These are phyloP conservation scores for Erinaceus europaeus DNA, from an alignment of 2,113 vertebrate species.

Conservation along the genomic window DNA sequence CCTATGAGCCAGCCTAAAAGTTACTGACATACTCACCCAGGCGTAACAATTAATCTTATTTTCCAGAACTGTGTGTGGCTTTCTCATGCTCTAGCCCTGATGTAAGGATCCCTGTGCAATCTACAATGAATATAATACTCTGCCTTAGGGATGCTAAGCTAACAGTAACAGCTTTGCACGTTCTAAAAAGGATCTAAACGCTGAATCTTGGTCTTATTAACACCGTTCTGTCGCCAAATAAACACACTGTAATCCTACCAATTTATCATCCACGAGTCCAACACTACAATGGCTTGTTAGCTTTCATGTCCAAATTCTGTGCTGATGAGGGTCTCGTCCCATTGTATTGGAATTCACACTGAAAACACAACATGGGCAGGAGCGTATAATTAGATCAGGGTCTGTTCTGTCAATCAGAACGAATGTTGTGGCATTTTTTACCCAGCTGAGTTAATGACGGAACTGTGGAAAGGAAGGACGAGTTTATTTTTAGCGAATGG, in stretches of 20 bases:
- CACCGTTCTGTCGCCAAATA: slow-evolving; percentile 27
- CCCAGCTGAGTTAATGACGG: slow-evolving; percentile 38
- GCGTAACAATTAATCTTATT: neutral
- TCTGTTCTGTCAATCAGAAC: slow-evolving; percentile 53
- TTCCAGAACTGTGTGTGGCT: neutral
- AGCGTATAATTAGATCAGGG: slow-evolving; percentile 57
- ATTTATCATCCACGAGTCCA: neutral
- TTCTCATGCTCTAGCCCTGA: neutral
- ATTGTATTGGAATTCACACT: slow-evolving; percentile 50
- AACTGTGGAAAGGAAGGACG: slow-evolving; percentile 31
- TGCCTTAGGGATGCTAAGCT: neutral
- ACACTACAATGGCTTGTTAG: neutral
- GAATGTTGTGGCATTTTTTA: slow-evolving; percentile 25
- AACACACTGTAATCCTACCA: neutral
- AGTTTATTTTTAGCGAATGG: slow-evolving; percentile 54
- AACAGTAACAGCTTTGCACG: slow-evolving; percentile 2
- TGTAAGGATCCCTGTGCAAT: neutral
- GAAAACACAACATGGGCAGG: slow-evolving; percentile 45
- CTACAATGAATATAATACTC: neutral
- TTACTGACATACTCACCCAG: neutral
- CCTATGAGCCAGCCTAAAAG: too few species aligned
- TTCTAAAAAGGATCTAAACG: neutral
- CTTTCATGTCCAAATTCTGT: neutral
- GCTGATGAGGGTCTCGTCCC: slow-evolving; percentile 25
- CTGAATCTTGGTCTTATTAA: neutral